Conservation (phyloP, 2,797 vertebrate genomes). For the Tauraco hartlaubi region DNA sequence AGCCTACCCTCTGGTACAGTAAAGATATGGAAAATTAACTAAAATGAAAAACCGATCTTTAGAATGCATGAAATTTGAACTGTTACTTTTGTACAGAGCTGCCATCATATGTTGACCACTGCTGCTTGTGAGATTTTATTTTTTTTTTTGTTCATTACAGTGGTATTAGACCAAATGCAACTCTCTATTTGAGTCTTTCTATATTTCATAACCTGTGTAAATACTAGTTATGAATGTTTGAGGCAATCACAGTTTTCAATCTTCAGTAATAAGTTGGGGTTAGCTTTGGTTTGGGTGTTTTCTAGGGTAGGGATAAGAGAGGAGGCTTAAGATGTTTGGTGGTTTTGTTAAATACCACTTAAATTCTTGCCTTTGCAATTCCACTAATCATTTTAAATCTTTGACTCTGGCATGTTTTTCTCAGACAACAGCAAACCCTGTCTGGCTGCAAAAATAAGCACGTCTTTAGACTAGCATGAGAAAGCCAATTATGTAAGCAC, state of each 20-base stretch:
- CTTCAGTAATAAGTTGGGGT: background rate
- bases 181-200: background rate
- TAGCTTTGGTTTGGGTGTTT: background rate
- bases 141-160: background rate
- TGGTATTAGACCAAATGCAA: background rate
- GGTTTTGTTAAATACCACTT: background rate
- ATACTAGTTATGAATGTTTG: background rate
- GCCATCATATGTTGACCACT: background rate
- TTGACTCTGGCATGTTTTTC: background rate
- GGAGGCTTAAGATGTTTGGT: background rate
- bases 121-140: background rate
- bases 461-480: background rate
- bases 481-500: background rate
- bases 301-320: background rate
- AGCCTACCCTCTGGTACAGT: constrained; percentile 4
- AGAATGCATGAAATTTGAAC: constrained; percentile 9
- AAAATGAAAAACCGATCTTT: constrained; percentile 15
- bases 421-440: background rate
- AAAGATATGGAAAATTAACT: constrained; percentile 53
- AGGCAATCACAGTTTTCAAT: background rate
- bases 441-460: background rate
- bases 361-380: background rate
- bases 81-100: background rate
- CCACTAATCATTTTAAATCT: background rate
- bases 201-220: background rate